Base-by-base conservation (phyloP, 2,797 vertebrate genomes). In the Eremophila alpestris region DNA sequence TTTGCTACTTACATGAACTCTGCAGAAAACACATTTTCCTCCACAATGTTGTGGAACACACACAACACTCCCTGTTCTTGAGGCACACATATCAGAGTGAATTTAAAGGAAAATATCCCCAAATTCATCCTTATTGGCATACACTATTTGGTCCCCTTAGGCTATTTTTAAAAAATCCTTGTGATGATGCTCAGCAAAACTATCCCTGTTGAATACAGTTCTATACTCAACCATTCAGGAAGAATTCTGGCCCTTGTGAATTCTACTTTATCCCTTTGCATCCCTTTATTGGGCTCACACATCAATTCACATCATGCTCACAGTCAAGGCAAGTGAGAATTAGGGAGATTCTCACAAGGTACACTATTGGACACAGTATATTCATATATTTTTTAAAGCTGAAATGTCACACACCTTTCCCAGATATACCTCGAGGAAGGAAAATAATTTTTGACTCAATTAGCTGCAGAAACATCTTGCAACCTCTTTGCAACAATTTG, bases 401-500 rank as follows among this genome's bases (percentile, higher is more conserved):
- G 5, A 77, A 45, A 69, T 48, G 27, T 34, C 92, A 56, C 78
- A 67, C 30, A 74, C 12, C 32, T 67, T 81, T 88, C 34, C 32
- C 34, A 86, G 45, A 23, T 36, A 90, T 1, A 94, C 27, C 19
- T 69, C 38, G 59, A 85, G 67, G 68, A 48, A 76, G 45, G 11
- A 85, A 64, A 77, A 83, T 30, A 24, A 68, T 41, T 69, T 87
- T 77, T 71, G 4, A 68, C 81, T 93, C 55, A 73, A 49, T 84
- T 83, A 89, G 45, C 56, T 92, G 51, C 59, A 74, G 70, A 76
- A 95, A 81, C 41, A 62, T 22, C 30, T 90, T 86, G 74, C 41
- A 73, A 62, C 34, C 78, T 83, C 77, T 64, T 88, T 70, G 75
- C 77, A 93, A 68, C 49, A 54, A 94, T 93, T 89, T 92, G 18